Evolutionary conservation across 2,888 invertebrate species (phyloP).

Genomic region (Clivina fossor): DNA sequence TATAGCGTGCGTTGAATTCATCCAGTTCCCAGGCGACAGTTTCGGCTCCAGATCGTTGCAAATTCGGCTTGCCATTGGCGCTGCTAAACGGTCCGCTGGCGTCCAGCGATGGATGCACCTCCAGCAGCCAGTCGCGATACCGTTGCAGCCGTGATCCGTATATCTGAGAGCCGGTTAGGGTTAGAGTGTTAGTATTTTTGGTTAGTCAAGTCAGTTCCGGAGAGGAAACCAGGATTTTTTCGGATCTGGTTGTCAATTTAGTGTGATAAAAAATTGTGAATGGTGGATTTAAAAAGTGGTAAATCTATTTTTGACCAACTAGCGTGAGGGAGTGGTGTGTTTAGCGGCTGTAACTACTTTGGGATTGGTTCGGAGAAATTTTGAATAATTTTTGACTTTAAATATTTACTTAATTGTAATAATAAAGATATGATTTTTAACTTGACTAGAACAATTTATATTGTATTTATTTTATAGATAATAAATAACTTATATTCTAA

Average conservation of each 20-base stretch:
- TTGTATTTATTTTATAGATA: slow-evolving; percentile 19
- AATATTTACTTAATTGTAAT: neutral
- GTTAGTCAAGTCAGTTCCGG: slow-evolving; percentile 39
- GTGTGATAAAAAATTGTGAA: slow-evolving; percentile 17
- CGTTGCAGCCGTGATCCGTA: slow-evolving; percentile 83
- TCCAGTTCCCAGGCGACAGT: slow-evolving; percentile 76
- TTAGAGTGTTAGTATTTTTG: slow-evolving; percentile 57
- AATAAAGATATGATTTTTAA: slow-evolving; percentile 1
- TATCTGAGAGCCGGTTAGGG: slow-evolving; percentile 69
- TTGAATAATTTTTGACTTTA: neutral
- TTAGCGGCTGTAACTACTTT: no score
- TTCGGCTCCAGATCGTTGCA: slow-evolving; percentile 66
- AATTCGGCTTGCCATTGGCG: slow-evolving; percentile 50
- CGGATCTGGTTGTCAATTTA: neutral
- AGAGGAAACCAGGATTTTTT: slow-evolving; percentile 13
- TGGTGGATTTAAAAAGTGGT: slow-evolving; percentile 20
- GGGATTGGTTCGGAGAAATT: no score
- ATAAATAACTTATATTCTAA: slow-evolving; percentile 14
- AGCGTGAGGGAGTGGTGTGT: no score
- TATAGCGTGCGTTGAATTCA: slow-evolving; percentile 76
- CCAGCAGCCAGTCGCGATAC: slow-evolving; percentile 81
- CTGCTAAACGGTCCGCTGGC: slow-evolving; percentile 51
- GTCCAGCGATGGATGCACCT: slow-evolving; percentile 80
- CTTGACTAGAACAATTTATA: slow-evolving; percentile 8
- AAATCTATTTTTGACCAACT: no score